phyloP scores from a whole-genome alignment of 2,113 vertebrate species.

The Zosterops lateralis region DNA sequence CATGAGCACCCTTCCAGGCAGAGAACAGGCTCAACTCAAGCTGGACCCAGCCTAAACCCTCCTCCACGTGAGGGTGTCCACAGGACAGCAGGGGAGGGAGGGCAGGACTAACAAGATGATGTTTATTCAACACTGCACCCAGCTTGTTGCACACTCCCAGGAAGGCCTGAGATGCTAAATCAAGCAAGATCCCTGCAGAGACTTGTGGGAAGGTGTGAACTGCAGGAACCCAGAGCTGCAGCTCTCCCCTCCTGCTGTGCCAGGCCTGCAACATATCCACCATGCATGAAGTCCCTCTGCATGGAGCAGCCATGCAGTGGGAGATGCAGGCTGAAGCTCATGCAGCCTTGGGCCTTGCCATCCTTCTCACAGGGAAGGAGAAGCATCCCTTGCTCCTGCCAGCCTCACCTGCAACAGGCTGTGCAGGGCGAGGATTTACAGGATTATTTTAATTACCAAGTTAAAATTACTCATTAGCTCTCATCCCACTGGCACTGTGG shows the following conservation, averaged over 20 bases:
- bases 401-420: not conserved
- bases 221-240: not conserved
- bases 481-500: not conserved
- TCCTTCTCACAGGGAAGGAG: not conserved
- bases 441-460: constrained; percentile 46
- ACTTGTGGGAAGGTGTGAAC: not conserved
- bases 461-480: constrained; percentile 10
- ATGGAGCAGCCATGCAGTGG: not conserved
- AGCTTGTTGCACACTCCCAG: not conserved
- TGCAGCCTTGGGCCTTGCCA: not conserved
- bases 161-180: not conserved
- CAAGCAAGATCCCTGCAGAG: not conserved
- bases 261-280: not conserved
- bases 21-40: not conserved
- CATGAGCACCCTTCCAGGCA: not conserved
- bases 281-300: not conserved
- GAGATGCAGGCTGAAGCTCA: not conserved
- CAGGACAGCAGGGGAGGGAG: not conserved
- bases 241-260: not conserved
- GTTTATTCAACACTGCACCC: not conserved
- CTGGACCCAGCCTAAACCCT: not conserved
- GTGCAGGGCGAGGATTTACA: not conserved
- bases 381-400: not conserved
- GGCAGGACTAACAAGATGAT: not conserved
- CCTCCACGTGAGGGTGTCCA: not conserved